Percentiles rank a stretch among this genome's conserved stretches.
Evolutionary conservation across 2,888 invertebrate species (phyloP).

Genomic region (Balanococcus diminutus): DNA sequence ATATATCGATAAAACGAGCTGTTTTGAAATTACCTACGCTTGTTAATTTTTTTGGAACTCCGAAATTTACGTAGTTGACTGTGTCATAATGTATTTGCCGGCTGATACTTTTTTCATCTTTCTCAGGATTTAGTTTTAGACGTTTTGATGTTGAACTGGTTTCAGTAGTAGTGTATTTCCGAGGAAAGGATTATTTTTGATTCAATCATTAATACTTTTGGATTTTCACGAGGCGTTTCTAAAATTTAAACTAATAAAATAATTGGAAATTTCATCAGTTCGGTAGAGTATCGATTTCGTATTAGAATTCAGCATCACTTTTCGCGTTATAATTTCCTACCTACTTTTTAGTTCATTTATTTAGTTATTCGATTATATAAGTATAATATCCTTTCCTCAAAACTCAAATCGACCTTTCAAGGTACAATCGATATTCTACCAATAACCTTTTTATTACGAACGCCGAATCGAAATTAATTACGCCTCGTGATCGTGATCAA

Average conservation of each 20-base stretch:
- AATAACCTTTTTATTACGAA: not conserved
- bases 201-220: not conserved
- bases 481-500: not conserved
- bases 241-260: not conserved
- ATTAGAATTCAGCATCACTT: not conserved
- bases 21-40: not conserved
- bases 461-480: not conserved
- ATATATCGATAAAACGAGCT: not conserved
- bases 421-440: not conserved
- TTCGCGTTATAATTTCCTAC: not conserved
- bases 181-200: not conserved
- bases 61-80: not conserved
- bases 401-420: not conserved
- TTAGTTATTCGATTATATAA: not conserved
- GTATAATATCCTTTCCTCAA: not conserved
- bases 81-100: not conserved
- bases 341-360: not conserved
- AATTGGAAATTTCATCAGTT: not conserved
- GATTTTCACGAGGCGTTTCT: not conserved
- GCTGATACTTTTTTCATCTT: not conserved
- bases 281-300: not conserved
- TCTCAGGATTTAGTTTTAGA: slow-evolving; percentile 13
- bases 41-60: not conserved
- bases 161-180: not conserved
- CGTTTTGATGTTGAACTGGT: not conserved